Base-by-base conservation (phyloP, 2,888 invertebrate species). In the Calameuta filiformis region DNA sequence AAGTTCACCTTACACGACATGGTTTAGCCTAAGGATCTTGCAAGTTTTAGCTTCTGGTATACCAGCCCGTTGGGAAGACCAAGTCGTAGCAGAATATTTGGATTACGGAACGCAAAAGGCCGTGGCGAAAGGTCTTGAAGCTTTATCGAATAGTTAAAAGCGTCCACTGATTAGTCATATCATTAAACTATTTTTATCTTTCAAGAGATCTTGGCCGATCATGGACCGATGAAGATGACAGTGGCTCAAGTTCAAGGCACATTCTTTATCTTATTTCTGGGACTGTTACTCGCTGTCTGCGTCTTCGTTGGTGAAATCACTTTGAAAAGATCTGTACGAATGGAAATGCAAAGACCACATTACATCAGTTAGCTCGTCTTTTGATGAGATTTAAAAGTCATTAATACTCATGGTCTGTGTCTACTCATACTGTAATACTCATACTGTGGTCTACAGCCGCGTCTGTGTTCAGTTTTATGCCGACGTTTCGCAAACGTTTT, bases 1-100 rank as follows among this genome's bases (percentile, higher is more conserved):
- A 23, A 77, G 73, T 68, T 77, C 73, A 4, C 68, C 77, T 23
- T 77, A 35, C 15, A 73, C 73, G 4, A 12, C 12, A n/a, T 77
- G 77, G 76, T 76, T 56, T 23, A 56, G 40, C 23, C 40, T 23
- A 4, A 56, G 40, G 9, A 56, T 56, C 23, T 23, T 56, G 40
- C 40, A 56, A 23, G 23, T 56, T 23, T 2, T 56, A 15, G 40
- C 40, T 9, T 56, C 40, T 6, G 40, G 40, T 56, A 56, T 56
- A 56, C 23, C 40, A 23, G 40, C 40, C 2, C 23, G 23, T 23
- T 56, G 40, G 40, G 40, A 56, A 23, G 40, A 56, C 6, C 23
- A 9, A 56, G 23, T 56, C 6, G 40, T 56, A 9, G 23, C 40
- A 23, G 40, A 56, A 2, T 56, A 56, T 56, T 56, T 56, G 40